Evolutionary conservation across 2,797 vertebrate species (phyloP).

Genomic region (Hyperoplus immaculatus): DNA sequence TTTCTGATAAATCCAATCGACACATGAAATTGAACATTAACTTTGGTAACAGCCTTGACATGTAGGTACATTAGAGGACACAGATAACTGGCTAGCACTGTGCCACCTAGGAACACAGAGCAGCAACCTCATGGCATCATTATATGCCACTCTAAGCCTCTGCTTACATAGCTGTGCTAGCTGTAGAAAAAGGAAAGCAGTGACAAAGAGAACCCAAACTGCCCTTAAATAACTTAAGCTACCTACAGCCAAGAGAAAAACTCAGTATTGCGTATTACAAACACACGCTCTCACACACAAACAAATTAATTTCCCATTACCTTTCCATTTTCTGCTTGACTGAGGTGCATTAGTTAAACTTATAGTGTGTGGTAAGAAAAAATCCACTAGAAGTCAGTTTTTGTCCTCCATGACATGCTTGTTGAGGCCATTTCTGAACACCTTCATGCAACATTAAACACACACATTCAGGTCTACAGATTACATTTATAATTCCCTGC

Average conservation of each 20-base stretch:
- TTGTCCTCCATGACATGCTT: slow-evolving; percentile 36
- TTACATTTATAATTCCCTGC: background rate
- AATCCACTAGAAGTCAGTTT: slow-evolving; percentile 47
- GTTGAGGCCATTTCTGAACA: slow-evolving; percentile 21
- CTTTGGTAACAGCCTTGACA: no score
- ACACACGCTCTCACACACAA: slow-evolving; percentile 14
- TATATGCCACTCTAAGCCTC: no score
- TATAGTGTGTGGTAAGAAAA: slow-evolving; percentile 48
- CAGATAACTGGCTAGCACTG: no score
- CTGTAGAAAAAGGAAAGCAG: background rate
- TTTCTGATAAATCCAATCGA: no score
- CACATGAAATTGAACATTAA: no score
- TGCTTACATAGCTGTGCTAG: background rate
- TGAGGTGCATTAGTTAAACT: slow-evolving; percentile 50
- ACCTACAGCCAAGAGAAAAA: background rate
- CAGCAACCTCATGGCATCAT: no score
- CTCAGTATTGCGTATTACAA: background rate
- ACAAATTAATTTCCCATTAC: slow-evolving; percentile 58
- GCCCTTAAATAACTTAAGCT: background rate
- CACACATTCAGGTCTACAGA: background rate
- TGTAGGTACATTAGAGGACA: no score
- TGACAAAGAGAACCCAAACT: background rate
- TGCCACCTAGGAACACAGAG: no score
- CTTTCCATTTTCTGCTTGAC: slow-evolving; percentile 65
- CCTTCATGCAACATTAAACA: slow-evolving; percentile 22